A percentile compares a stretch with the other conserved stretches of the same genome.
Conservation (phyloP, 2,888 invertebrate species). For the Chironomus riparius region DNA sequence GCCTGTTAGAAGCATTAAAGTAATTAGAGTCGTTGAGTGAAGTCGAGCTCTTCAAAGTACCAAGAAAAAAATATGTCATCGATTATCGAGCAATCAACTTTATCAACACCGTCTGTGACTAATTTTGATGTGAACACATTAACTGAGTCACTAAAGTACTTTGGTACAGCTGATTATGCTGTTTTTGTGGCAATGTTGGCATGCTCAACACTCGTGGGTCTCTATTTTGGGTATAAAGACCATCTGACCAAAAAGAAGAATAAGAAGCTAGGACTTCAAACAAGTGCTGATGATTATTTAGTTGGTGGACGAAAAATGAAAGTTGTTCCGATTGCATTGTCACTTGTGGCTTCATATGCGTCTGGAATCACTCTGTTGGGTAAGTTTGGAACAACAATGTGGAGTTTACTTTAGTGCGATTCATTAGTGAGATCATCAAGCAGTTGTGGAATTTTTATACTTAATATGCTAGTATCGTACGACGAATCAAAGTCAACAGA, state of each 20-base stretch:
- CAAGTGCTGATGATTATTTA: constrained; percentile 55
- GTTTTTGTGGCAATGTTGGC: constrained; percentile 61
- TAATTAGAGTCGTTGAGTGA: too few species aligned
- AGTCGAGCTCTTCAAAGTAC: too few species aligned
- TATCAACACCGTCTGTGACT: constrained; percentile 20
- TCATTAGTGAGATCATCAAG: too few species aligned
- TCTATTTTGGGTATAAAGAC: constrained; percentile 54
- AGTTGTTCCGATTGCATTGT: constrained; percentile 52
- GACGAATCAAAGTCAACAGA: too few species aligned
- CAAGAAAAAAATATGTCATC: background rate
- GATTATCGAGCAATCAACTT: background rate
- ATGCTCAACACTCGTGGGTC: constrained; percentile 58
- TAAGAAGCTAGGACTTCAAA: background rate
- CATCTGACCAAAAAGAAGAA: constrained; percentile 32
- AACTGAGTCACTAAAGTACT: constrained; percentile 44
- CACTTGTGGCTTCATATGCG: constrained; percentile 62
- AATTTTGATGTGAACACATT: constrained; percentile 35
- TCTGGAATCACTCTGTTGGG: constrained; percentile 40
- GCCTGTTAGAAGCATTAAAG: too few species aligned
- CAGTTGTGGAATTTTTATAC: background rate
- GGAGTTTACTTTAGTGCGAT: too few species aligned
- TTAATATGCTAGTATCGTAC: too few species aligned
- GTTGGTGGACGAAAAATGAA: constrained; percentile 76
- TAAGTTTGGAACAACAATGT: background rate
- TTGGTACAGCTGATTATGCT: constrained; percentile 57